Percentiles rank a stretch among this genome's conserved stretches.
Conservation (phyloP, 1,140 invertebrate species). For the Neodiprion virginianus region DNA sequence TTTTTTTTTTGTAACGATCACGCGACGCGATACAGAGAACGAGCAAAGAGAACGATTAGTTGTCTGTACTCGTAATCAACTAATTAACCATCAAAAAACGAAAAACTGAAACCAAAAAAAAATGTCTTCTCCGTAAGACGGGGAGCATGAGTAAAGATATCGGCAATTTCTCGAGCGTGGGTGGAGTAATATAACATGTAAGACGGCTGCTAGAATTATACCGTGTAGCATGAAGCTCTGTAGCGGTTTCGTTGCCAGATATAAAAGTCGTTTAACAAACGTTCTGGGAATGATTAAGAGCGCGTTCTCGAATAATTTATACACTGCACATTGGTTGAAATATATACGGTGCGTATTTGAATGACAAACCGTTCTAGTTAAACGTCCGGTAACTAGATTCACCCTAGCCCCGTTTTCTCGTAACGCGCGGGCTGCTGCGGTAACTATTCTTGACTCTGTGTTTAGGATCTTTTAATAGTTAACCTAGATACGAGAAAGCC, state of each 20-base stretch:
- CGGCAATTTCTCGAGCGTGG: background rate
- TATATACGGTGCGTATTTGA: background rate
- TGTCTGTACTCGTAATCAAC: too few species aligned
- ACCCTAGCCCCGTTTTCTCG: background rate
- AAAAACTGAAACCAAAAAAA: too few species aligned
- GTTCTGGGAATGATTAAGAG: background rate
- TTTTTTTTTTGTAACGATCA: too few species aligned
- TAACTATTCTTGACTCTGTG: conserved; percentile 12
- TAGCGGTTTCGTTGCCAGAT: background rate
- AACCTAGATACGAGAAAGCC: background rate
- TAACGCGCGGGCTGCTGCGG: background rate
- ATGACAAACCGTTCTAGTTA: conserved; percentile 7
- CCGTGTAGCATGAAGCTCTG: too few species aligned
- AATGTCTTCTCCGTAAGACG: too few species aligned
- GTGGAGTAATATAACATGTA: background rate
- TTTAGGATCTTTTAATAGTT: conserved; percentile 17
- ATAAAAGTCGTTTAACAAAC: conserved; percentile 3
- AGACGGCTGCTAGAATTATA: too few species aligned
- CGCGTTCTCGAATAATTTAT: background rate
- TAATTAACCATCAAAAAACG: too few species aligned
- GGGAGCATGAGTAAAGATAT: background rate
- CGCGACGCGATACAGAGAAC: too few species aligned
- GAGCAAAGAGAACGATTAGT: too few species aligned
- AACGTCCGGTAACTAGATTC: conserved; percentile 9
- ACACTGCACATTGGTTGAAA: background rate